A percentile compares a stretch with the other conserved stretches of the same genome.
Evolutionary conservation across 2,113 vertebrate genomes (phyloP).

Genomic region (Oenanthe melanoleuca): DNA sequence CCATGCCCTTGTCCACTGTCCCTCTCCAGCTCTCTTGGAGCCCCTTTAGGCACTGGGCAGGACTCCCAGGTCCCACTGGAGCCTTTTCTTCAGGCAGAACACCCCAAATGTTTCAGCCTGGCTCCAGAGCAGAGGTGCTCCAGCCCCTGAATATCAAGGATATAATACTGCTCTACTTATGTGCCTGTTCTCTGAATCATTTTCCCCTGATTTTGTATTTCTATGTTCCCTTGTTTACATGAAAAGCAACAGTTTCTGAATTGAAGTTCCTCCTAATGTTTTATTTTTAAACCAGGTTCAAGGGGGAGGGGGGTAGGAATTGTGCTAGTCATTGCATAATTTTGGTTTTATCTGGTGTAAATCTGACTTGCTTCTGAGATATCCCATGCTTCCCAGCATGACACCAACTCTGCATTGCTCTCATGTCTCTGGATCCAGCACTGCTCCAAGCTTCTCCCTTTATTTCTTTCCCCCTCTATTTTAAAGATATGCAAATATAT

Average conservation of each 20-base stretch:
- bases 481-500: background rate
- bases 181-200: background rate
- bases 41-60: background rate
- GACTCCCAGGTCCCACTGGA: background rate
- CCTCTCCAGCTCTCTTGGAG: background rate
- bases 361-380: background rate
- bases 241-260: background rate
- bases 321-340: background rate
- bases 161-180: background rate
- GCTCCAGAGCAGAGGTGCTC: background rate
- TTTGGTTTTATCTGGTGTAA: background rate
- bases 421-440: background rate
- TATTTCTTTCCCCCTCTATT: background rate
- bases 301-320: background rate
- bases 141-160: background rate
- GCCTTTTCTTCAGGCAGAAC: background rate
- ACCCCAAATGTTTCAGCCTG: background rate
- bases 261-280: background rate
- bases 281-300: background rate
- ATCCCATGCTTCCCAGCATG: background rate
- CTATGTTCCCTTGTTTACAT: background rate
- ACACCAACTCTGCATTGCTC: background rate
- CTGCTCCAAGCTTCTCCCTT: background rate
- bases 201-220: background rate
- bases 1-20: background rate